Percentiles rank a stretch among this genome's conserved stretches.
Conservation (phyloP, 2,113 vertebrate species). For the Mohoua ochrocephala region DNA sequence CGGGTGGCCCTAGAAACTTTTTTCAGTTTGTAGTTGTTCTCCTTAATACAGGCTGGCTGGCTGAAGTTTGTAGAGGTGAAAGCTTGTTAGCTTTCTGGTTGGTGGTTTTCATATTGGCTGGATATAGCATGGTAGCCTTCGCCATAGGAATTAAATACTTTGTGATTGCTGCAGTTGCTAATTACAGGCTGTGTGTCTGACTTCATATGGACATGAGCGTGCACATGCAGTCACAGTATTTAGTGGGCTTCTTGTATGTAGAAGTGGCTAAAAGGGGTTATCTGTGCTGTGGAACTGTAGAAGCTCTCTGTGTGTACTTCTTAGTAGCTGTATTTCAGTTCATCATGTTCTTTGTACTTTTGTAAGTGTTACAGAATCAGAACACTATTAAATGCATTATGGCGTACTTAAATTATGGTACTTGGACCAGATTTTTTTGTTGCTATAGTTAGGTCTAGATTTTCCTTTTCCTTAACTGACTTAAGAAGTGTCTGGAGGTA, state of each 20-base stretch:
- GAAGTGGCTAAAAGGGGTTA: not conserved
- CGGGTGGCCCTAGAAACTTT: not conserved
- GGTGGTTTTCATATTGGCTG: not conserved
- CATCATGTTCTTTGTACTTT: not conserved
- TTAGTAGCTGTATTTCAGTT: not conserved
- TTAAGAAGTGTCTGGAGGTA: not conserved
- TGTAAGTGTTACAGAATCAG: not conserved
- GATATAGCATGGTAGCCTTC: not conserved
- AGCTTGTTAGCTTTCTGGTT: not conserved
- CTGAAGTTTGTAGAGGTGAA: not conserved
- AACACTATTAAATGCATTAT: not conserved
- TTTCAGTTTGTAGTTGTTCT: not conserved
- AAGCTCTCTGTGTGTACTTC: not conserved
- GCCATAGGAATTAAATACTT: not conserved
- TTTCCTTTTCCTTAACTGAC: not conserved
- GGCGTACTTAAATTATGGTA: not conserved
- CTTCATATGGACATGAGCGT: fast-evolving
- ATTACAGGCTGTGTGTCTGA: not conserved
- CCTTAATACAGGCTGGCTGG: not conserved
- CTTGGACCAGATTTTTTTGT: not conserved
- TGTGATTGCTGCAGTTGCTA: not conserved
- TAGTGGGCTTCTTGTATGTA: not conserved
- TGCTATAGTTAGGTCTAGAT: not conserved
- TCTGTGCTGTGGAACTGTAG: not conserved
- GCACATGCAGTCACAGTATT: not conserved